Evolutionary conservation across 2,113 vertebrate species (phyloP), one percentile per base, ranked within the genome.

Genomic region (Trogon melanurus): DNA sequence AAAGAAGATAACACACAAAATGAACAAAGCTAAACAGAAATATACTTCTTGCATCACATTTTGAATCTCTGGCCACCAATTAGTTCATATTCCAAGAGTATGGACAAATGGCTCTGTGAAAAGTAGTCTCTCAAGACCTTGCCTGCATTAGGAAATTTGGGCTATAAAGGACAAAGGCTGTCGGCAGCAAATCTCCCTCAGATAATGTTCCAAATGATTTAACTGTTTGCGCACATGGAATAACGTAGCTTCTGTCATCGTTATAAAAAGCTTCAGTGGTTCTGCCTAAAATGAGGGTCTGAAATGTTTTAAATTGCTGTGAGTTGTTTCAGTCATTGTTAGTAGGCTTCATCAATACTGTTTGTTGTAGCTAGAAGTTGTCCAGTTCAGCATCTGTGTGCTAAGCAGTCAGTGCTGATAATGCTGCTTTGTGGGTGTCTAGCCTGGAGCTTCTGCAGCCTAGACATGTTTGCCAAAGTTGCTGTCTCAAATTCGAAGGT

Each of bases 101-200:
- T 95, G 85, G 72, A 91, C 65, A 95, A 94, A 91, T 93, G 81
- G 72, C 78, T 95, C 10, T 47, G 53, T 88, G 79, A 96, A 88
- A 95, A 88, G 53, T 80, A 73, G 73, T 86, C 91, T 96, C 70
- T 94, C 47, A 79, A 85, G 85, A 93, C 76, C 16, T 25, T 79
- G 25, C 75, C 81, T 85, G 14, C 60, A 32, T 95, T 92, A 89
- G 67, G 90, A 96, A 96, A 94, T 94, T 71, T 62, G 62, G 66
- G 54, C 62, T 95, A 51, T 93, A 73, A 74, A 89, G 94, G 72
- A 81, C 64, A 84, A 94, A 92, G 50, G 67, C 81, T 93, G 36
- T 94, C 32, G 13, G 83, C 69, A 75, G 54, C 48, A 73, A 76
- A 85, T 85, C 38, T 95, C 60, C 48, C 54, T 88, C 64, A 89